Evolutionary conservation across 2,888 invertebrate genomes (phyloP).

Genomic region (Agonopterix heracliana): DNA sequence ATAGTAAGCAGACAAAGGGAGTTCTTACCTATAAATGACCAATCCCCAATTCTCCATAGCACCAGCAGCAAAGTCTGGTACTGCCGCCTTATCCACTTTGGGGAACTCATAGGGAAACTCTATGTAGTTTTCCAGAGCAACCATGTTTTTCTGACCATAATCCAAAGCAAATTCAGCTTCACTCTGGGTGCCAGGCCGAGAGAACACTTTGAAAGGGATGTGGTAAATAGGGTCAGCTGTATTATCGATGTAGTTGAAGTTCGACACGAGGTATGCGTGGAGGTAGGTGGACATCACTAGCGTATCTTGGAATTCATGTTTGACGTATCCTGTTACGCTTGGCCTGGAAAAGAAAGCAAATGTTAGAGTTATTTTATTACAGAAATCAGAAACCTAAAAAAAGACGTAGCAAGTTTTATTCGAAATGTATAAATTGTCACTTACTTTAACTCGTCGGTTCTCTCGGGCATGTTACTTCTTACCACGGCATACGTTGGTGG

Average conservation of each 20-base stretch:
- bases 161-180: slow-evolving; percentile 51
- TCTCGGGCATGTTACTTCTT: slow-evolving; percentile 53
- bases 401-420: too few species aligned
- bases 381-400: background rate
- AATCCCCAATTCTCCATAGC: slow-evolving; percentile 88
- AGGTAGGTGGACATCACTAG: slow-evolving; percentile 86
- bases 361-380: background rate
- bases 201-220: slow-evolving; percentile 56
- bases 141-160: slow-evolving; percentile 59
- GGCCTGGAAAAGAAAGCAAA: slow-evolving; percentile 31
- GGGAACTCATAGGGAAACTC: slow-evolving; percentile 55
- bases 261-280: slow-evolving; percentile 85
- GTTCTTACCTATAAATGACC: slow-evolving; percentile 79
- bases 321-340: slow-evolving; percentile 34
- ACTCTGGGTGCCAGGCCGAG: slow-evolving; percentile 43
- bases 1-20: too few species aligned
- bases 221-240: slow-evolving; percentile 40
- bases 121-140: slow-evolving; percentile 48
- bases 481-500: slow-evolving; percentile 47
- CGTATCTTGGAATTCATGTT: slow-evolving; percentile 69
- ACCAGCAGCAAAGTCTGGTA: slow-evolving; percentile 86
- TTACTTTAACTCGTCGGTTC: slow-evolving; percentile 42
- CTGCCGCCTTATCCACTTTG: slow-evolving; percentile 86
- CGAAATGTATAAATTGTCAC: slow-evolving; percentile 10
- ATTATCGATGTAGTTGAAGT: slow-evolving; percentile 56